Percentiles rank a stretch among this genome's conserved stretches.
phyloP scores from a whole-genome alignment of 2,888 invertebrate genomes.

The Chymomyza amoena region DNA sequence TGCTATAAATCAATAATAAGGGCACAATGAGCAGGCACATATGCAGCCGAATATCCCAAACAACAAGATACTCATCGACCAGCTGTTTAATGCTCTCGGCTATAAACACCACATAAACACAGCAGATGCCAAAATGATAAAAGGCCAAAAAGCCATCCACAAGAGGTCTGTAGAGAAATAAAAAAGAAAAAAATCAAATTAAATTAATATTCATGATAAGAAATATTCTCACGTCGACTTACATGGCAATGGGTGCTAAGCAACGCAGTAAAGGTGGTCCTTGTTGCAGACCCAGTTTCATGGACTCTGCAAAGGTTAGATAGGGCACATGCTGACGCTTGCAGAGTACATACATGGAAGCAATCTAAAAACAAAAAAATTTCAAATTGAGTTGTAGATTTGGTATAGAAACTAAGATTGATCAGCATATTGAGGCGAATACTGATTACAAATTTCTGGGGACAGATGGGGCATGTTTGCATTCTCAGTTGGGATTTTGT shows the following conservation, averaged over 20 bases:
- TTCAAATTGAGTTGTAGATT: neutral
- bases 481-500: too few species aligned
- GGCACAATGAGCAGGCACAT: conserved; percentile 83
- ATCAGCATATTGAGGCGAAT: too few species aligned
- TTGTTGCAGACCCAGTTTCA: conserved; percentile 86
- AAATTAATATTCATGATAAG: neutral
- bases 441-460: too few species aligned
- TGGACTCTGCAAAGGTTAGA: conserved; percentile 91
- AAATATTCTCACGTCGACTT: conserved; percentile 40
- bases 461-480: too few species aligned
- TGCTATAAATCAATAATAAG: conserved; percentile 86
- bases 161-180: conserved; percentile 81
- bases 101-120: conserved; percentile 97
- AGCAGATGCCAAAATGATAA: conserved; percentile 98
- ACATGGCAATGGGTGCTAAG: conserved; percentile 81
- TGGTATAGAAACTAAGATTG: neutral
- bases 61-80: conserved; percentile 81
- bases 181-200: neutral
- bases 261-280: conserved; percentile 85
- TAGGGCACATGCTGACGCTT: conserved; percentile 85
- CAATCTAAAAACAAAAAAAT: conserved; percentile 53
- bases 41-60: conserved; percentile 80
- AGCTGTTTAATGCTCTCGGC: conserved; percentile 91
- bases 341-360: conserved; percentile 79
- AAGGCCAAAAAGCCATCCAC: conserved; percentile 91